phyloP scores from a whole-genome alignment of 2,888 invertebrate species.

The Muschampia plurimacula region DNA sequence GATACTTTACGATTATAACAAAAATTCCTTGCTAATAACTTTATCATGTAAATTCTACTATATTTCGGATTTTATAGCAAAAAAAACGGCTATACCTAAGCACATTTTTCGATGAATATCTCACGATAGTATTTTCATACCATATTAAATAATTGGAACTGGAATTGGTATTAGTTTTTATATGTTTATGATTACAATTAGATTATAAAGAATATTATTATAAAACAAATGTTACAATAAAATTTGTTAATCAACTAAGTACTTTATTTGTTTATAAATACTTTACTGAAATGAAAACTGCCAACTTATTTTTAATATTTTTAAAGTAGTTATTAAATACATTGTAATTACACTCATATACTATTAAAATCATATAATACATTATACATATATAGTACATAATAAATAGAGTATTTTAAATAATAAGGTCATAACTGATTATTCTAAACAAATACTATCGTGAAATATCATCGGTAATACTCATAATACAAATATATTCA shows the following conservation, averaged over 20 bases:
- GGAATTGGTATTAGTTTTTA: neutral
- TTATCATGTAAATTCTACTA: conserved; percentile 8
- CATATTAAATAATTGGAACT: no score
- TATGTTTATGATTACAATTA: no score
- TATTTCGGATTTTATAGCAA: conserved; percentile 12
- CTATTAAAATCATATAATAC: no score
- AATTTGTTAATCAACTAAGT: no score
- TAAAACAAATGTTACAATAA: no score
- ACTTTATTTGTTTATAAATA: no score
- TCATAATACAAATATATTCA: conserved; percentile 59
- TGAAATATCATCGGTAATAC: conserved; percentile 41
- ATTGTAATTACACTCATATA: no score
- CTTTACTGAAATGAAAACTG: no score
- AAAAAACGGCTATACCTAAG: conserved; percentile 25
- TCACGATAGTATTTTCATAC: conserved; percentile 10
- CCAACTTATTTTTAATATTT: no score
- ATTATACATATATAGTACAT: neutral
- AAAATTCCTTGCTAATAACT: neutral
- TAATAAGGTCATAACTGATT: neutral
- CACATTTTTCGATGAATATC: conserved; percentile 9
- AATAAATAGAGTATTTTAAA: neutral
- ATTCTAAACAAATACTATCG: neutral
- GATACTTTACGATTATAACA: no score
- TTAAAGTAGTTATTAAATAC: no score
- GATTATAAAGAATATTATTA: no score